phyloP scores from a whole-genome alignment of 1,140 invertebrate genomes.

The Mycetomoellerius zeteki region DNA sequence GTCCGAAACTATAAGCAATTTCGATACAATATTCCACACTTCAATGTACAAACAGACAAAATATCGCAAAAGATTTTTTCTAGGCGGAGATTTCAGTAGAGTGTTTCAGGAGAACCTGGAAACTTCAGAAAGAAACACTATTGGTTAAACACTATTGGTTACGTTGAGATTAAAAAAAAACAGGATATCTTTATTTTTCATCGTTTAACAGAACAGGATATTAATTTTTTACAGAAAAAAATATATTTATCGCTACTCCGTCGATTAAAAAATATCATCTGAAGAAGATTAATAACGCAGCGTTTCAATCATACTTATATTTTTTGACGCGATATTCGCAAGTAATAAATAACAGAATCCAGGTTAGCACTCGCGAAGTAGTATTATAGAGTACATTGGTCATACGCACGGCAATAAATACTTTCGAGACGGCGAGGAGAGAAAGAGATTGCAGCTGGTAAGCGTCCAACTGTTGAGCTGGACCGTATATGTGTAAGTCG shows the following conservation, averaged over 20 bases:
- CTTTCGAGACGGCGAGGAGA: conserved; percentile 51
- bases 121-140: not conserved
- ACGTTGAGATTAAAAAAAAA: not conserved
- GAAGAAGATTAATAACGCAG: not conserved
- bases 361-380: conserved; percentile 55
- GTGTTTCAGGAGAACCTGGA: not conserved
- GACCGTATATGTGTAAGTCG: conserved; percentile 30
- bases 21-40: not conserved
- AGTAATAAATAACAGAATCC: conserved; percentile 45
- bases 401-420: conserved; percentile 67
- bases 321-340: conserved; percentile 31
- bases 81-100: not conserved
- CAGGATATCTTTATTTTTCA: no score
- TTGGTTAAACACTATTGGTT: not conserved
- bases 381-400: conserved; percentile 33
- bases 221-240: not conserved
- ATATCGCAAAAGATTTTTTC: not conserved
- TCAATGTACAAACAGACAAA: not conserved
- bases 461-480: conserved; percentile 42
- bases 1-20: not conserved
- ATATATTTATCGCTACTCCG: not conserved
- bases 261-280: not conserved
- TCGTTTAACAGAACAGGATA: no score
- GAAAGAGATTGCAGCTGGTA: conserved; percentile 59
- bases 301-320: conserved; percentile 23